Evolutionary conservation across 2,888 invertebrate species (phyloP).

Genomic region (Drosophila lutescens): DNA sequence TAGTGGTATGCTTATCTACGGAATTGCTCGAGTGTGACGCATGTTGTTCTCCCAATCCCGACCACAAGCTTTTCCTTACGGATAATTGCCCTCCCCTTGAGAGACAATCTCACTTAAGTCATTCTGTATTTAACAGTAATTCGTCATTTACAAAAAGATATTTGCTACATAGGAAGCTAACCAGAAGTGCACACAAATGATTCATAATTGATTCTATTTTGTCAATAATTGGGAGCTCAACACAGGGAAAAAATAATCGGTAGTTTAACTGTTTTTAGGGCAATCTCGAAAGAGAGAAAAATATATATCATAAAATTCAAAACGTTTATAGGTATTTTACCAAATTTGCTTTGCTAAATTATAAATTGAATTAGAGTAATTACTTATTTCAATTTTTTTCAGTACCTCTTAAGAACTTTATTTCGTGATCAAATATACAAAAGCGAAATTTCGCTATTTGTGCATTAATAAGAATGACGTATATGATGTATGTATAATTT

Average conservation of each 20-base stretch:
- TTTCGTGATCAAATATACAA: too few species aligned
- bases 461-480: neutral
- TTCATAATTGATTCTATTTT: conserved; percentile 44
- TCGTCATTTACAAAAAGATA: conserved; percentile 18
- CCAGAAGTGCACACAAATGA: conserved; percentile 36
- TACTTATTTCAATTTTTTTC: too few species aligned
- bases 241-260: neutral
- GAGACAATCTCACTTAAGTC: conserved; percentile 34
- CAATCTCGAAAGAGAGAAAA: too few species aligned
- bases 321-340: too few species aligned
- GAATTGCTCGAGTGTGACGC: conserved; percentile 54
- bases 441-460: neutral
- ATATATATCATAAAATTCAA: too few species aligned
- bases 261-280: too few species aligned
- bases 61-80: conserved; percentile 21
- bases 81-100: conserved; percentile 36
- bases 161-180: conserved; percentile 1
- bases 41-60: conserved; percentile 36
- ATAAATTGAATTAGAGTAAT: too few species aligned
- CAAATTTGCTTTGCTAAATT: too few species aligned
- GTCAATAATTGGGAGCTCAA: conserved; percentile 31
- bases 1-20: conserved; percentile 43
- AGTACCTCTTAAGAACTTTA: too few species aligned
- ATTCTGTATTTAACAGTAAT: conserved; percentile 31
- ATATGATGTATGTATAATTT: neutral